Percentiles rank a stretch among this genome's conserved stretches.
Evolutionary conservation across 1,140 invertebrate genomes (phyloP).

Genomic region (Lordiphosa stackelbergi): DNA sequence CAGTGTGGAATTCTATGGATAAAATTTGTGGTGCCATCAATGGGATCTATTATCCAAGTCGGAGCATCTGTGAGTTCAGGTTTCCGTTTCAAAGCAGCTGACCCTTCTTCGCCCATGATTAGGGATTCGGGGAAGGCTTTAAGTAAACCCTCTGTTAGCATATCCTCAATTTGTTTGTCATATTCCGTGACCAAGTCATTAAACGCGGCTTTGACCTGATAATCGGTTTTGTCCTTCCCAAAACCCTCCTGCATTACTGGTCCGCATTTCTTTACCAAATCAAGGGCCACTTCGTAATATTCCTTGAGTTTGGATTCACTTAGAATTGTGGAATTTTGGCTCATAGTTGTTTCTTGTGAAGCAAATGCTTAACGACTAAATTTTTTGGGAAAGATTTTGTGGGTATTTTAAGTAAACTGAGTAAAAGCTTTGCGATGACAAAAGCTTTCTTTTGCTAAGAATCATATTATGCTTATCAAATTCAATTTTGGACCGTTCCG

Average conservation of each 20-base stretch:
- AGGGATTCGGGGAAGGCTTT: conserved; percentile 83
- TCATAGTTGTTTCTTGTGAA: conserved; percentile 35
- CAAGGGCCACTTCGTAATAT: conserved; percentile 65
- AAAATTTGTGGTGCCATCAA: conserved; percentile 87
- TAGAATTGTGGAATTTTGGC: conserved; percentile 7
- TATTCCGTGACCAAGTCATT: conserved; percentile 88
- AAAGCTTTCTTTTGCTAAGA: conserved; percentile 26
- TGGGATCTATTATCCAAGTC: conserved; percentile 93
- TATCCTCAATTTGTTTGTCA: conserved; percentile 84
- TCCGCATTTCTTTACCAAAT: conserved; percentile 70
- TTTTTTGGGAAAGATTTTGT: conserved; percentile 13
- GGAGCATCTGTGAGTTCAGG: conserved; percentile 85
- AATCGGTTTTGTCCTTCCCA: conserved; percentile 78
- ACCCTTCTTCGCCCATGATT: conserved; percentile 91
- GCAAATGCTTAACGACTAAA: conserved; percentile 22
- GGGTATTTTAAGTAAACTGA: not conserved
- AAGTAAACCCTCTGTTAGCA: conserved; percentile 80
- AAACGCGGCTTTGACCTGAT: conserved; percentile 81
- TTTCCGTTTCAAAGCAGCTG: conserved; percentile 79
- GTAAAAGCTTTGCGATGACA: conserved; percentile 18
- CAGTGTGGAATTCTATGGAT: conserved; percentile 82
- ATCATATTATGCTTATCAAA: not conserved
- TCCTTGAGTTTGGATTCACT: conserved; percentile 54
- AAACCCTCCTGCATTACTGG: conserved; percentile 78
- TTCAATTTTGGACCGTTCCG: no score